These are phyloP conservation scores for Acanthosepion lycidas DNA, from an alignment of 2,888 invertebrate genomes.

Conservation along the genomic window DNA sequence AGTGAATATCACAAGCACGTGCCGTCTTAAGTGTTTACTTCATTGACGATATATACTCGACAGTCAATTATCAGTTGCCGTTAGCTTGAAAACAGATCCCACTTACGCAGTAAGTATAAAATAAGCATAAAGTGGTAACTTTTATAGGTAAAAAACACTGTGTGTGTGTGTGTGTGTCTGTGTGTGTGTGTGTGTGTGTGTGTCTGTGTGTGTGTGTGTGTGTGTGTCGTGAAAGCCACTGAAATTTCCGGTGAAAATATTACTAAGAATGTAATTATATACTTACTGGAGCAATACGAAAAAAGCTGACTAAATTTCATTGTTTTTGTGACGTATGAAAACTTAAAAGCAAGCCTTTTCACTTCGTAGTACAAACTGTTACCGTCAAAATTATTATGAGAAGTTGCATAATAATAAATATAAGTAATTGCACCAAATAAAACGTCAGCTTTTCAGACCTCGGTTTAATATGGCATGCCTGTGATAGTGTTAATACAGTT, in stretches of 20 bases:
- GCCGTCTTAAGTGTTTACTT: background rate
- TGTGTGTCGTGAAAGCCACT: background rate
- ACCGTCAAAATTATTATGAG: no score
- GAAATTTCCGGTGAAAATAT: background rate
- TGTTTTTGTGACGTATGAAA: background rate
- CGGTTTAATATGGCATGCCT: no score
- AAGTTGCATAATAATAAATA: no score
- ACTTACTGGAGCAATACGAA: background rate
- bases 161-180: background rate
- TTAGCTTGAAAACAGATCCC: background rate
- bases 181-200: background rate
- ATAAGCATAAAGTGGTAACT: background rate
- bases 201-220: background rate
- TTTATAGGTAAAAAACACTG: background rate
- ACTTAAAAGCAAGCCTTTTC: background rate
- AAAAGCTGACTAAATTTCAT: background rate
- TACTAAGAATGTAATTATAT: background rate
- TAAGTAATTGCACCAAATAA: no score
- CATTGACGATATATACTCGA: background rate
- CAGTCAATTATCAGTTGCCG: background rate
- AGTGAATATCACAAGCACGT: no score
- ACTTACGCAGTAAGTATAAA: background rate
- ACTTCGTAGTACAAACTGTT: no score
- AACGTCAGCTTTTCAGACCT: no score
- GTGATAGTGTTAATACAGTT: no score